These are phyloP conservation scores for Catostylus mosaicus DNA, from an alignment of 30 jellyfish, hydroid and myxozoan species.

Conservation along the genomic window DNA sequence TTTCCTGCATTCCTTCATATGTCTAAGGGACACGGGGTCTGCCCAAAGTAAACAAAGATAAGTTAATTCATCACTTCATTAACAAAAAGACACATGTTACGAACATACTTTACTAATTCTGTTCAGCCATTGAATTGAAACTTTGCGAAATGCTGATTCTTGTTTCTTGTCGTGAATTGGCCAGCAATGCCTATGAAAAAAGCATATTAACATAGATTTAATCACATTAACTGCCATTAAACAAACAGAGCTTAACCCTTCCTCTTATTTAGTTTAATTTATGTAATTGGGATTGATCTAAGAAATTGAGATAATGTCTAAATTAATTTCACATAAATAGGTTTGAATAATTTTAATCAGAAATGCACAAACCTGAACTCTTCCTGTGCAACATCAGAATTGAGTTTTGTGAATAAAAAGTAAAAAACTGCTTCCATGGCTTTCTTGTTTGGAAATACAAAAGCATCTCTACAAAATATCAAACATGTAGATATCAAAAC, in stretches of 20 bases:
- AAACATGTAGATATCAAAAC: too few relatives aligned
- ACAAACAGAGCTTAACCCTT: too few relatives aligned
- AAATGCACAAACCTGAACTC: conserved; percentile 69
- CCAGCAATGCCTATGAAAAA: conserved; percentile 78
- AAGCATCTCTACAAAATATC: conserved; percentile 63
- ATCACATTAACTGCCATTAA: too few relatives aligned
- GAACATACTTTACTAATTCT: conserved; percentile 65
- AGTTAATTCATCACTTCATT: not conserved
- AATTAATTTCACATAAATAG: too few relatives aligned
- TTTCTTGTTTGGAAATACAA: conserved; percentile 83
- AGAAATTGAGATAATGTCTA: too few relatives aligned
- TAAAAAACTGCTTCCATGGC: conserved; percentile 85
- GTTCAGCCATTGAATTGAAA: conserved; percentile 69
- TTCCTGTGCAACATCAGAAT: conserved; percentile 74
- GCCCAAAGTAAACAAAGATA: too few relatives aligned
- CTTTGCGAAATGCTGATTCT: conserved; percentile 87
- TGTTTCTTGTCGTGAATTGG: conserved; percentile 85
- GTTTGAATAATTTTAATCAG: too few relatives aligned
- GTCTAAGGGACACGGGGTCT: too few relatives aligned
- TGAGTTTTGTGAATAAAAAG: conserved; percentile 74
- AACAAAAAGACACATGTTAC: not conserved
- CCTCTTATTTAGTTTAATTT: too few relatives aligned
- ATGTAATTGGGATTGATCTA: too few relatives aligned
- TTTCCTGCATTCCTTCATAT: too few relatives aligned
- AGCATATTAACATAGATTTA: not conserved